These are phyloP conservation scores for Selenia dentaria DNA, from an alignment of 2,888 invertebrate genomes.

Conservation along the genomic window DNA sequence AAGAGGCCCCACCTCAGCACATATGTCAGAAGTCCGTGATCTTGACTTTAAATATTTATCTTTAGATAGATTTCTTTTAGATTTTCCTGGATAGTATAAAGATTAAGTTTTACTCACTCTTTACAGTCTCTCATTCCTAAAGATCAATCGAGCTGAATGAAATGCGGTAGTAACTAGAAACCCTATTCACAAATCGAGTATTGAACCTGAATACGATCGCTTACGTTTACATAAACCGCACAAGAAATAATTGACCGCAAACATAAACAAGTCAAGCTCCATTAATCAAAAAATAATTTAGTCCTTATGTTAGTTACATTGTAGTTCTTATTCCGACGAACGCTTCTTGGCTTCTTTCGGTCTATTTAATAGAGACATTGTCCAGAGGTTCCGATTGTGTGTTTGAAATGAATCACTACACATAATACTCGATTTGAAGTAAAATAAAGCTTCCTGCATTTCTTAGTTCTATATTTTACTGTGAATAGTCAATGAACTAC, in stretches of 20 bases:
- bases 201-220: not conserved
- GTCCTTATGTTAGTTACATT: not conserved
- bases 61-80: too few species aligned
- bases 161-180: conserved; percentile 2
- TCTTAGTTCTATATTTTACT: not conserved
- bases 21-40: too few species aligned
- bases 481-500: not conserved
- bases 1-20: too few species aligned
- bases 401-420: conserved; percentile 5
- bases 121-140: too few species aligned
- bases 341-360: not conserved
- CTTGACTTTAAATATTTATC: too few species aligned
- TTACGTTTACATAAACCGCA: conserved; percentile 4
- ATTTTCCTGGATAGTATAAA: too few species aligned
- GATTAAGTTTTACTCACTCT: too few species aligned
- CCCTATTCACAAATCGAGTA: conserved; percentile 10
- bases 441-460: conserved; percentile 1
- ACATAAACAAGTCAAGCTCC: conserved; percentile 8
- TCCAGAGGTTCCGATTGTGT: conserved; percentile 12
- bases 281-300: not conserved
- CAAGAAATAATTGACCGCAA: conserved; percentile 9
- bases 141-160: conserved; percentile 5
- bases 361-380: conserved; percentile 8
- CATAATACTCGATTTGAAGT: not conserved
- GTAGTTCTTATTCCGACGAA: conserved; percentile 3